Percentiles rank a stretch among this genome's conserved stretches.
Evolutionary conservation across 2,797 vertebrate species (phyloP).

Genomic region (Mionectes olivaceus): DNA sequence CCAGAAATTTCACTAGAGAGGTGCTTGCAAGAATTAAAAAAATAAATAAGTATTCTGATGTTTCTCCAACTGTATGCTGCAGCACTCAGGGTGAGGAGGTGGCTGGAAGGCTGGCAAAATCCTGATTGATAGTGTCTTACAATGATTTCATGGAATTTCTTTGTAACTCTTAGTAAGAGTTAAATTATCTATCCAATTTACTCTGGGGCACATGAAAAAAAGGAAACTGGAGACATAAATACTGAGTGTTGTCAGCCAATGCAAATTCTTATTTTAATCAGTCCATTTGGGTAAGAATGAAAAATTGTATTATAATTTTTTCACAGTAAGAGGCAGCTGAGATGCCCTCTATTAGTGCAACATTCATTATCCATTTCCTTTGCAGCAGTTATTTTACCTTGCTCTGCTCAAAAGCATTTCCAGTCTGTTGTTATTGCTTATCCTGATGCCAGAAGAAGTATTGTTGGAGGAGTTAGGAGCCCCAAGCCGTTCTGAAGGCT

Average conservation of each 20-base stretch:
- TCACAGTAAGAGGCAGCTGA: neutral
- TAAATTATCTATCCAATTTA: neutral
- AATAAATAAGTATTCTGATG: neutral
- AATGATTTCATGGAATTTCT: neutral
- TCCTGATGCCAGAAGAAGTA: neutral
- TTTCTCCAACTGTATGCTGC: neutral
- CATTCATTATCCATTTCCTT: neutral
- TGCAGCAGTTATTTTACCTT: neutral
- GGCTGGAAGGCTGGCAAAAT: neutral
- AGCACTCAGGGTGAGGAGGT: neutral
- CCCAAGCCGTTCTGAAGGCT: neutral
- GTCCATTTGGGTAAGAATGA: neutral
- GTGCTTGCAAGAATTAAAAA: neutral
- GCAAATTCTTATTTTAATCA: neutral
- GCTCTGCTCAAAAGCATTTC: conserved; percentile 16
- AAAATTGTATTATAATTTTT: neutral
- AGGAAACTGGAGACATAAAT: neutral
- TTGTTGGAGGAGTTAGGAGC: conserved; percentile 2
- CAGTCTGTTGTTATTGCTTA: conserved; percentile 10
- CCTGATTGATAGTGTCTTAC: neutral
- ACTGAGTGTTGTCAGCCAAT: neutral
- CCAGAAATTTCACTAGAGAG: neutral
- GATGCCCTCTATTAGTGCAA: neutral
- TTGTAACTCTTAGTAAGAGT: neutral
- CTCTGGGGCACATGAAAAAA: neutral